These are phyloP conservation scores for Pangasius mekongensis DNA, from an alignment of 2,797 vertebrate genomes.

Conservation along the genomic window DNA sequence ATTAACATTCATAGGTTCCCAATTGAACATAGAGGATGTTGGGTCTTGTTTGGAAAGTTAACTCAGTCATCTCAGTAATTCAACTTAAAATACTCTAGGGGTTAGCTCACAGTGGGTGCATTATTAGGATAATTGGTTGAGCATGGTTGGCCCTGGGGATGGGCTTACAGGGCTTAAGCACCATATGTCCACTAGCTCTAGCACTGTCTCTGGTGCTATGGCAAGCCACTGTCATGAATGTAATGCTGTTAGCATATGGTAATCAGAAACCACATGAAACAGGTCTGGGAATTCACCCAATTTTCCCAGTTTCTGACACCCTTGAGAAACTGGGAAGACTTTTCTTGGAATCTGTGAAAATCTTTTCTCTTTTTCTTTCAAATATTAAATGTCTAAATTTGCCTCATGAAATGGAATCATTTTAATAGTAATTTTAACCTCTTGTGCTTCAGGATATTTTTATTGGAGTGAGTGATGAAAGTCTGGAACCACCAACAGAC, in stretches of 20 bases:
- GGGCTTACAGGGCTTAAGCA: constrained; percentile 6
- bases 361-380: not conserved
- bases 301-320: not conserved
- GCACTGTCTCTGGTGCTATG: not conserved
- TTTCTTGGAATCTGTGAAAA: not conserved
- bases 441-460: not conserved
- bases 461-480: constrained; percentile 6
- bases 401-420: not conserved
- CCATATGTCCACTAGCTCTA: not conserved
- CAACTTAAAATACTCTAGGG: constrained; percentile 11
- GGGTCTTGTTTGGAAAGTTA: not conserved
- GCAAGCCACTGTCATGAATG: not conserved
- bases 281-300: not conserved
- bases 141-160: not conserved
- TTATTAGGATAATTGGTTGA: constrained; percentile 24
- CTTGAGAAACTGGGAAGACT: not conserved
- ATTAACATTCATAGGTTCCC: not conserved
- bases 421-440: not conserved
- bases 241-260: not conserved
- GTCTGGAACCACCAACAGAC: not conserved
- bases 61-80: constrained; percentile 18
- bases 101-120: not conserved
- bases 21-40: not conserved
- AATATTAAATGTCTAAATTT: not conserved
- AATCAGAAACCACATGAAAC: not conserved